Conservation (phyloP, 2,113 vertebrate species). For the Austrofundulus limnaeus region DNA sequence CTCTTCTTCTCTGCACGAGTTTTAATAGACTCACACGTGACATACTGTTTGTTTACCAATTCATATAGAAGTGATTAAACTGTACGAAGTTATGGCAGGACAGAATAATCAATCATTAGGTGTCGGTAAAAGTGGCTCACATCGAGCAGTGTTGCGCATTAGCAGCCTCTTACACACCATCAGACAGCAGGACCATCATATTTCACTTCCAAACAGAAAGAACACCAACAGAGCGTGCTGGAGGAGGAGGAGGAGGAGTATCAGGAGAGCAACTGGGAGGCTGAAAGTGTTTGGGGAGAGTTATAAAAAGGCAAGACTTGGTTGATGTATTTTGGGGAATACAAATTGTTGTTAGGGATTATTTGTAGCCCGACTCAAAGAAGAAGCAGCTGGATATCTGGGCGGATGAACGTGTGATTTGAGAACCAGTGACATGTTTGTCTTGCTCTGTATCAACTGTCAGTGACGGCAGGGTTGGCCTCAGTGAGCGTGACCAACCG, state of each 20-base stretch:
- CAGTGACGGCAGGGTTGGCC: slow-evolving; percentile 15
- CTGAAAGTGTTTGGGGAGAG: slow-evolving; percentile 16
- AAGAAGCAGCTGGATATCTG: slow-evolving; percentile 1
- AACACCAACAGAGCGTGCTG: slow-evolving; percentile 46
- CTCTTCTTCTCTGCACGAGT: background rate
- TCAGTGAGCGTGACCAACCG: slow-evolving; percentile 49
- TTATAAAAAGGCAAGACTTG: background rate
- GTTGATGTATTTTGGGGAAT: slow-evolving; percentile 15
- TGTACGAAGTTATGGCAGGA: slow-evolving; percentile 17
- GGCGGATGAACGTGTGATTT: slow-evolving; percentile 9
- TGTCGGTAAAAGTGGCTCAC: slow-evolving; percentile 7
- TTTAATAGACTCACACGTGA: background rate
- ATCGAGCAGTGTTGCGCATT: slow-evolving; percentile 35
- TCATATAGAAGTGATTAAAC: slow-evolving; percentile 41
- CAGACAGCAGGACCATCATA: slow-evolving; percentile 48
- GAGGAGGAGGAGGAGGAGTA: slow-evolving; percentile 3
- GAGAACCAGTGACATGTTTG: slow-evolving; percentile 25
- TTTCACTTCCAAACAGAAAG: slow-evolving; percentile 53
- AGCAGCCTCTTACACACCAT: slow-evolving; percentile 36
- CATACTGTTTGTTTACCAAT: slow-evolving; percentile 33
- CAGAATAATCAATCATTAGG: slow-evolving; percentile 50
- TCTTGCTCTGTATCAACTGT: slow-evolving; percentile 4
- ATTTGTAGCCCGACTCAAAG: slow-evolving; percentile 6
- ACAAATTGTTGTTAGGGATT: slow-evolving; percentile 13
- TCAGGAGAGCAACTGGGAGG: slow-evolving; percentile 23